These are phyloP conservation scores for Grapholita molesta DNA, from an alignment of 1,140 invertebrate genomes.

Conservation along the genomic window DNA sequence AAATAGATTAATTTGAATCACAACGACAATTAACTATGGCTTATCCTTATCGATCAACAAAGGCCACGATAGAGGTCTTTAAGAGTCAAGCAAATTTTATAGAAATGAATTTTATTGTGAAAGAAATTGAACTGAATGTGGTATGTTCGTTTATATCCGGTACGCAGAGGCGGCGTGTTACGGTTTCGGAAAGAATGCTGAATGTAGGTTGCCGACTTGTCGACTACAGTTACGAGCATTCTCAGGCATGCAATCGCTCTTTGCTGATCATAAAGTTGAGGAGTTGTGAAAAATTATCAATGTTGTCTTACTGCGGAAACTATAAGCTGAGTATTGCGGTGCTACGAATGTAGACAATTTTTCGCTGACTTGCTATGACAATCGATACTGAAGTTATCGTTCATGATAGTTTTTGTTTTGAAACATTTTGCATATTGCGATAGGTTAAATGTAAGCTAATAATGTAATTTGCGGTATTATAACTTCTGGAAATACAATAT, in stretches of 20 bases:
- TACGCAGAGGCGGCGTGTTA: conserved; percentile 71
- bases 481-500: too few species aligned
- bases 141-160: conserved; percentile 61
- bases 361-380: too few species aligned
- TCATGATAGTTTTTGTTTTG: too few species aligned
- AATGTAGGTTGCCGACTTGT: conserved; percentile 66
- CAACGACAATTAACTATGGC: background rate
- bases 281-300: background rate
- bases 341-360: background rate
- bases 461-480: too few species aligned
- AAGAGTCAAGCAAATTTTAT: conserved; percentile 45
- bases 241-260: conserved; percentile 60
- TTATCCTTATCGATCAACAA: background rate
- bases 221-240: conserved; percentile 70
- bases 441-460: too few species aligned
- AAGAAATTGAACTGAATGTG: conserved; percentile 54
- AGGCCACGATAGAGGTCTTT: conserved; percentile 49
- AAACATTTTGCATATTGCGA: too few species aligned
- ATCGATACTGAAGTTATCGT: too few species aligned
- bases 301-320: background rate
- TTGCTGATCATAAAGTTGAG: conserved; percentile 27
- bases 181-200: conserved; percentile 76
- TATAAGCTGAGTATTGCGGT: background rate
- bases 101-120: conserved; percentile 54
- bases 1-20: too few species aligned